These are phyloP conservation scores for Druceiella hillmani DNA, from an alignment of 2,888 invertebrate genomes.

Conservation along the genomic window DNA sequence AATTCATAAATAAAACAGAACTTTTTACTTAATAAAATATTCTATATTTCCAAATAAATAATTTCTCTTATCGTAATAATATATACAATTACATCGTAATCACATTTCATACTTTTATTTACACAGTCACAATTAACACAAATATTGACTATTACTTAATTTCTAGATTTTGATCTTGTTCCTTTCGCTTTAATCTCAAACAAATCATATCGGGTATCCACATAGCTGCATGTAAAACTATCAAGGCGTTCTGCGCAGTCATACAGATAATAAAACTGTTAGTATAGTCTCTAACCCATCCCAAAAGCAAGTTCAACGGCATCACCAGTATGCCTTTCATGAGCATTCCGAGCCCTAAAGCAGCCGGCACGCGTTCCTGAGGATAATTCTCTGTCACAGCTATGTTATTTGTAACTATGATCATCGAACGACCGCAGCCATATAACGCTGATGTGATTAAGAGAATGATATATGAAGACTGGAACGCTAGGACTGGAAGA, in stretches of 20 bases:
- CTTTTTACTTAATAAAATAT: too few species aligned
- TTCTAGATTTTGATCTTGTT: constrained; percentile 28
- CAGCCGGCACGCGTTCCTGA: constrained; percentile 56
- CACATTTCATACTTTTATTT: too few species aligned
- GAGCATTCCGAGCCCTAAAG: constrained; percentile 68
- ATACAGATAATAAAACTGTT: constrained; percentile 58
- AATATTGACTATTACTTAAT: too few species aligned
- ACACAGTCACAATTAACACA: too few species aligned
- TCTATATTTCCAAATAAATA: too few species aligned
- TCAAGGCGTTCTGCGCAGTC: constrained; percentile 54
- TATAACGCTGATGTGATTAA: constrained; percentile 54
- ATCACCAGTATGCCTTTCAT: constrained; percentile 64
- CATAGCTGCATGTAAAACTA: constrained; percentile 47
- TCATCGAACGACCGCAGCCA: constrained; percentile 67
- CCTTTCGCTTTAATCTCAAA: constrained; percentile 33
- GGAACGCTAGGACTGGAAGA: constrained; percentile 56
- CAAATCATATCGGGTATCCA: constrained; percentile 58
- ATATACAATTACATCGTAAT: too few species aligned
- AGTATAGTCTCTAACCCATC: constrained; percentile 62
- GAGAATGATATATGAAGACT: constrained; percentile 47
- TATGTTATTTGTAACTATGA: constrained; percentile 67
- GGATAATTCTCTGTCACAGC: constrained; percentile 61
- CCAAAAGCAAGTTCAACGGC: constrained; percentile 57
- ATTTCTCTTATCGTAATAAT: too few species aligned
- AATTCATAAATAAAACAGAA: too few species aligned